phyloP scores from a whole-genome alignment of 2,888 invertebrate species.

The Hirudinaria manillensis region DNA sequence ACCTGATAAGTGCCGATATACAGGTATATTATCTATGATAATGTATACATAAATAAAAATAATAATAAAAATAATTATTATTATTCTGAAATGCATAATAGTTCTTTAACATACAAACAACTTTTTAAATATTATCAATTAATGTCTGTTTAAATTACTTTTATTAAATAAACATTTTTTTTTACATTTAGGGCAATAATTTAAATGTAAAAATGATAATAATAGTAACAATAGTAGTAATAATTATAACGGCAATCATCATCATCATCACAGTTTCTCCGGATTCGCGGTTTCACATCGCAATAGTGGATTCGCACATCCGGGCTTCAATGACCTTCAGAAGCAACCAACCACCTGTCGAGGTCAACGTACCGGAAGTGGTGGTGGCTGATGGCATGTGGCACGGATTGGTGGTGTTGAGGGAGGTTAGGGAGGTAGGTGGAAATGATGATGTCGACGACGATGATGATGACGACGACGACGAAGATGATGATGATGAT shows the following conservation, averaged over 20 bases:
- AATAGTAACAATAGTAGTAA: constrained; percentile 9
- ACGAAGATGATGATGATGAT: constrained; percentile 6
- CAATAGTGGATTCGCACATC: neutral
- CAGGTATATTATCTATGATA: too few species aligned
- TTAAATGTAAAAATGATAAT: neutral
- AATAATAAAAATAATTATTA: too few species aligned
- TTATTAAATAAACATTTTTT: too few species aligned
- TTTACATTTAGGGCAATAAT: too few species aligned
- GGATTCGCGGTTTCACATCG: too few species aligned
- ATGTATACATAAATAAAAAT: too few species aligned
- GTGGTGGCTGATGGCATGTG: constrained; percentile 17
- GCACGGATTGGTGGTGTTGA: constrained; percentile 9
- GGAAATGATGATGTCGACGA: neutral
- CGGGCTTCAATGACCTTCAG: constrained; percentile 4
- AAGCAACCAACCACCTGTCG: neutral
- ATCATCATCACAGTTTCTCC: constrained; percentile 1
- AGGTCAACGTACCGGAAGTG: neutral
- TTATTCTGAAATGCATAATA: too few species aligned
- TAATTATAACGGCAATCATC: neutral
- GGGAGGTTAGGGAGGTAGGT: constrained; percentile 23
- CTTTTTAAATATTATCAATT: too few species aligned
- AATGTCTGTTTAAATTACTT: too few species aligned
- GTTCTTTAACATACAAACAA: too few species aligned
- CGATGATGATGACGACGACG: constrained; percentile 20
- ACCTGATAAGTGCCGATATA: too few species aligned